Conservation (phyloP, 2,888 invertebrate genomes). For the Coenonympha glycerion region DNA sequence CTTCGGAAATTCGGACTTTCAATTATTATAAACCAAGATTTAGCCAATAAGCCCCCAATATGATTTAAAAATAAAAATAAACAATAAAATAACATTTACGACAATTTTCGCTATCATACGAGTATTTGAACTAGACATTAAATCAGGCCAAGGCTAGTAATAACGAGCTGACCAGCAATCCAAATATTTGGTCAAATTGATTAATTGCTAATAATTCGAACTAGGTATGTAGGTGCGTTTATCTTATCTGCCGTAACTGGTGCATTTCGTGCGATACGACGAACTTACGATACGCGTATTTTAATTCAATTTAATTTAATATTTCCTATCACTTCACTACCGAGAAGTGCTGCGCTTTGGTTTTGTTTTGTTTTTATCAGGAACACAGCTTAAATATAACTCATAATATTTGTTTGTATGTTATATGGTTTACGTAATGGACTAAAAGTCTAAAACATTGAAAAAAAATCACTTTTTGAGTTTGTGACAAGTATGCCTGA, state of each 20-base stretch:
- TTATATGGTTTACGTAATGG: no score
- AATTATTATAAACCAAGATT: no score
- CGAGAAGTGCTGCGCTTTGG: slow-evolving; percentile 10
- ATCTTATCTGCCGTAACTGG: slow-evolving; percentile 18
- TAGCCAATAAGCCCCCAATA: no score
- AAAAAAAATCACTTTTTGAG: no score
- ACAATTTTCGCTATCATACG: no score
- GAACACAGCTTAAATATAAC: neutral
- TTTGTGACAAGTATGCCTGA: no score
- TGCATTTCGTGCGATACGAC: slow-evolving; percentile 7
- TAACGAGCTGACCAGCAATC: neutral
- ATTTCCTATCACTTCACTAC: slow-evolving; percentile 15
- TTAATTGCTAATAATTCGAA: neutral
- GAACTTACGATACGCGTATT: no score
- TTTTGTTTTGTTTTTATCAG: slow-evolving; percentile 1
- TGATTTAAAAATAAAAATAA: no score
- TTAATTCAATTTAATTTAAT: slow-evolving; percentile 15
- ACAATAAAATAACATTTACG: no score
- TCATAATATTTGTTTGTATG: no score
- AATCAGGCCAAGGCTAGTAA: neutral
- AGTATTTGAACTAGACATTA: neutral
- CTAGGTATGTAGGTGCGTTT: neutral
- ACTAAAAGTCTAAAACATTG: no score
- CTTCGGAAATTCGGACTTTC: no score
- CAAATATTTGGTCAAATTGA: neutral